Conservation (phyloP, 1,140 invertebrate species). For the Leptinotarsa texana region DNA sequence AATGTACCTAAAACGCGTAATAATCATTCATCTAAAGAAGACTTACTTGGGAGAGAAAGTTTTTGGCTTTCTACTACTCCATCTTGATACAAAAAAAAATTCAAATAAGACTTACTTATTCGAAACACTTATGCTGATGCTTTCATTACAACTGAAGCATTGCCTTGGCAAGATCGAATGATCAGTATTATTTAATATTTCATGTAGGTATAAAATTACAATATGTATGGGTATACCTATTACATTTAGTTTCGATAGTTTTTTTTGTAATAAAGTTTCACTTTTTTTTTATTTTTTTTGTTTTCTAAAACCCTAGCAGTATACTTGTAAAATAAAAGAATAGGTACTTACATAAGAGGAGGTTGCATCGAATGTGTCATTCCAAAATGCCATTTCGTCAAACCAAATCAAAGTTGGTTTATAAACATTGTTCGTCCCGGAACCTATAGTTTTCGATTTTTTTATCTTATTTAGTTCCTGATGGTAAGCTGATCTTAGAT, state of each 20-base stretch:
- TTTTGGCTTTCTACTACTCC: too few relatives aligned
- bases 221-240: background rate
- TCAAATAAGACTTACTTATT: too few relatives aligned
- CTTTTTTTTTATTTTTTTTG: too few relatives aligned
- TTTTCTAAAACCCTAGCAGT: background rate
- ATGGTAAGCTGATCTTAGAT: background rate
- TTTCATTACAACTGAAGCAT: slow-evolving; percentile 1
- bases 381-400: too few relatives aligned
- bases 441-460: background rate
- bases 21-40: background rate
- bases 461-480: background rate
- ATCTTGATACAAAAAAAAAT: too few relatives aligned
- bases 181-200: background rate
- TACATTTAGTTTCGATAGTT: too few relatives aligned
- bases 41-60: too few relatives aligned
- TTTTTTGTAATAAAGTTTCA: too few relatives aligned
- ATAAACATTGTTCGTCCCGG: background rate
- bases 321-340: background rate
- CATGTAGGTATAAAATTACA: too few relatives aligned
- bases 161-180: slow-evolving; percentile 5
- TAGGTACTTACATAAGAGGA: too few relatives aligned
- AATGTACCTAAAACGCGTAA: slow-evolving; percentile 1
- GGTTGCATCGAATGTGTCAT: too few relatives aligned
- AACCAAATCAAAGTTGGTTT: too few relatives aligned
- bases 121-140: background rate